Conservation (phyloP, 2,888 invertebrate species). For the Lithophane ornitopus region DNA sequence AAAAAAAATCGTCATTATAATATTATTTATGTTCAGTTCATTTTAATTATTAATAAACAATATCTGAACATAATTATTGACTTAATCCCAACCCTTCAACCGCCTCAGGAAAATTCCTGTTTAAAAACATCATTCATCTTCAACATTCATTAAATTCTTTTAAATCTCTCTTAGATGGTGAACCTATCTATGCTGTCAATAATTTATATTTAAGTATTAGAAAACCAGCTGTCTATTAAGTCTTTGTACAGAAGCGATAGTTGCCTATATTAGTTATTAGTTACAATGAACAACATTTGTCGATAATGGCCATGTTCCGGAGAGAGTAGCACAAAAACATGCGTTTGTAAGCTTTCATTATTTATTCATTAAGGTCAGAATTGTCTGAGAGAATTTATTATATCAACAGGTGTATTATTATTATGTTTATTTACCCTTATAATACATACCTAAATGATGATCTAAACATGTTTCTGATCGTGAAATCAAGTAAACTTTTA, state of each 20-base stretch:
- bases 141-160: neutral
- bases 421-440: conserved; percentile 19
- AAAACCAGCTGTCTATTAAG: conserved; percentile 12
- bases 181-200: conserved; percentile 14
- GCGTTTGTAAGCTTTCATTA: conserved; percentile 52
- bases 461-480: neutral
- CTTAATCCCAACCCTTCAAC: neutral
- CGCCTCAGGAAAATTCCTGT: neutral
- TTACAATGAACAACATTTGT: conserved; percentile 26
- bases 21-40: neutral
- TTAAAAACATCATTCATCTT: neutral
- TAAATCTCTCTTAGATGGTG: neutral
- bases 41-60: neutral
- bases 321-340: conserved; percentile 53
- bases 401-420: conserved; percentile 21
- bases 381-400: conserved; percentile 29
- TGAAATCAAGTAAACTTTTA: neutral
- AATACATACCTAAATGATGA: neutral
- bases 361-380: conserved; percentile 55
- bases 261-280: conserved; percentile 16
- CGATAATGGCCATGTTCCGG: conserved; percentile 41
- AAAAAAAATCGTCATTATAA: no score
- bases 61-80: neutral
- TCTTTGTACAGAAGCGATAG: conserved; percentile 36
- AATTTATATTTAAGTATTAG: conserved; percentile 33